Evolutionary conservation across 2,113 vertebrate species (phyloP).

Genomic region (Ictidomys tridecemlineatus): DNA sequence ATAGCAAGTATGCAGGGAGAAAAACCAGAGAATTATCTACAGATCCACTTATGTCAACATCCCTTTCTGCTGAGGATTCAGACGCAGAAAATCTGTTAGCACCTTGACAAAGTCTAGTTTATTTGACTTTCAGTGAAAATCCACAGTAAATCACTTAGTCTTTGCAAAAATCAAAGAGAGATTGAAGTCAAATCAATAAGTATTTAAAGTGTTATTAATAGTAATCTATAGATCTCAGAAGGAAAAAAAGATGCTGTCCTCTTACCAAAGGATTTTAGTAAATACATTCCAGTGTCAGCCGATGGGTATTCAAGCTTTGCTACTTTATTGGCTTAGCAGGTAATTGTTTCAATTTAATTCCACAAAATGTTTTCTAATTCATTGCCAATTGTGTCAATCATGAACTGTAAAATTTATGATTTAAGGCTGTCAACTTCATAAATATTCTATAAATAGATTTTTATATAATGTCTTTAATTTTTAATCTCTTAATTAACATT

Average conservation of each 20-base stretch:
- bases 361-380: background rate
- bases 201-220: conserved; percentile 48
- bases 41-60: background rate
- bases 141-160: background rate
- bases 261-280: conserved; percentile 89
- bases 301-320: conserved; percentile 92
- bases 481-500: background rate
- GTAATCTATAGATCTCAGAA: conserved; percentile 88
- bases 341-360: conserved; percentile 64
- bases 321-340: conserved; percentile 91
- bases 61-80: background rate
- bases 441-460: conserved; percentile 11
- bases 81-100: background rate
- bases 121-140: conserved; percentile 25
- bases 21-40: background rate
- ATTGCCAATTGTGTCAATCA: background rate
- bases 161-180: conserved; percentile 61
- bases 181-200: conserved; percentile 44
- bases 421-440: background rate
- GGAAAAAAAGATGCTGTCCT: conserved; percentile 87
- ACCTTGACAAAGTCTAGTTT: background rate
- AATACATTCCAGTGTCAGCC: conserved; percentile 89
- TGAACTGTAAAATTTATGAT: background rate
- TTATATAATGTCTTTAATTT: background rate
- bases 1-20: background rate